Base-by-base conservation (phyloP, 2,888 invertebrate genomes). In the Diadegma fenestrale region DNA sequence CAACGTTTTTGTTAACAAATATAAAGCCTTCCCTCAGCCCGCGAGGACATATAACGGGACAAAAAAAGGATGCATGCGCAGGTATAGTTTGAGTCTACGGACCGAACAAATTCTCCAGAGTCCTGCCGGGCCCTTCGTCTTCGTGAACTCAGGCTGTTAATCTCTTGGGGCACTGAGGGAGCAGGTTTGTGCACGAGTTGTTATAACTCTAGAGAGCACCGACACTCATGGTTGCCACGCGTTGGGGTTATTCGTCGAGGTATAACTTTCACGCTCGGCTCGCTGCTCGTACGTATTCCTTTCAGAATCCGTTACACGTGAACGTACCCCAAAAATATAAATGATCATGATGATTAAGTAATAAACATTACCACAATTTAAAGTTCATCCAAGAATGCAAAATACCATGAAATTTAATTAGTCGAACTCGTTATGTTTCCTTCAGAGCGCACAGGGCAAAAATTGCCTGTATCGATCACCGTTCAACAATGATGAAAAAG, bases 41-140 rank as follows among this genome's bases (percentile, higher is more conserved):
- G 51, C 37, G 80, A 58, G 54, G 4, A 22, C 41, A 22, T 66
- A 30, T 54, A 54, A 66, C 33, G 51, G 41, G n/a, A 30, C n/a
- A 58, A 66, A 80, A 68, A 58, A 26, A 30, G 22, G 43, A 68
- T 54, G 43, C 63, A 73, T 66, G 66, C 33, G 37, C 22, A 43
- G 37, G 37, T 51, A 61, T 66, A 41, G 54, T 33, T 6, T 43
- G 26, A 54, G 72, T 26, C 63, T 48, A 10, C 51, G 58, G 43
- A 26, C 71, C 33, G 80, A 76, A 58, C 71, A 73, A 82, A 80
- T 82, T 86, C 77, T 79, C 85, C 73, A 54, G 82, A 73, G 85
- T 73, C 64, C 45, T 45, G 17, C 30, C 71, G 68, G 75, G 75
- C 82, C 63, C 82, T 86, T 82, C 85, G 82, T 80, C 82, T 86